A percentile compares a stretch with the other conserved stretches of the same genome.
Conservation (phyloP, 1,140 invertebrate genomes). For the Zaprionus tsacasi region DNA sequence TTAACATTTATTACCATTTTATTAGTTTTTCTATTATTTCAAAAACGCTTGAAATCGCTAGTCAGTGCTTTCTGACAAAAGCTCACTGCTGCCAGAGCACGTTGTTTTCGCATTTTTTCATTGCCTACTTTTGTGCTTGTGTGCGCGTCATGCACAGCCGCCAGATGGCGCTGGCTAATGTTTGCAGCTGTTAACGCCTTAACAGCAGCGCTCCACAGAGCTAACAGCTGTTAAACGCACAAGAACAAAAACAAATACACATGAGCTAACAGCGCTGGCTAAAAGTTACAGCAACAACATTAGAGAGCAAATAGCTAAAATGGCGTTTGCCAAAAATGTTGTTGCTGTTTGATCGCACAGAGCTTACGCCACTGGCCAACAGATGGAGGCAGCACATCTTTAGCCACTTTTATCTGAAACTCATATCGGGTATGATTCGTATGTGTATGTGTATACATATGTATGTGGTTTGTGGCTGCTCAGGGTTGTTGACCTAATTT, state of each 20-base stretch:
- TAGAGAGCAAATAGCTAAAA: too few relatives aligned
- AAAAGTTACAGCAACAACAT: too few relatives aligned
- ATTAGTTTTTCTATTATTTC: slow-evolving; percentile 17
- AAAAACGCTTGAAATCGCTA: not conserved
- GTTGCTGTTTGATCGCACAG: too few relatives aligned
- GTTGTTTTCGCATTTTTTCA: not conserved
- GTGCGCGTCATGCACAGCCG: not conserved
- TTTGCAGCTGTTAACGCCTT: not conserved
- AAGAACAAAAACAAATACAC: too few relatives aligned
- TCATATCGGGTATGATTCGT: not conserved
- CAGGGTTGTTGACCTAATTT: slow-evolving; percentile 82
- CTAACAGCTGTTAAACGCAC: slow-evolving; percentile 2
- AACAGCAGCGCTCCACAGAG: slow-evolving; percentile 25
- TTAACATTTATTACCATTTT: slow-evolving; percentile 8
- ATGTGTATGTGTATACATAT: too few relatives aligned
- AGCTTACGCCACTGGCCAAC: too few relatives aligned
- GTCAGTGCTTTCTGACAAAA: slow-evolving; percentile 15
- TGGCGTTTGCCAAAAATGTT: too few relatives aligned
- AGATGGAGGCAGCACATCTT: too few relatives aligned
- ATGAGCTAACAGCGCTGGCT: too few relatives aligned
- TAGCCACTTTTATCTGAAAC: not conserved
- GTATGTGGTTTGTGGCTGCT: not conserved
- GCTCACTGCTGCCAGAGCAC: slow-evolving; percentile 35
- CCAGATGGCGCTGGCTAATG: slow-evolving; percentile 23
- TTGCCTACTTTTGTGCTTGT: slow-evolving; percentile 67